These are phyloP conservation scores for Sitobion miscanthi DNA, from an alignment of 1,140 invertebrate genomes.

Conservation along the genomic window DNA sequence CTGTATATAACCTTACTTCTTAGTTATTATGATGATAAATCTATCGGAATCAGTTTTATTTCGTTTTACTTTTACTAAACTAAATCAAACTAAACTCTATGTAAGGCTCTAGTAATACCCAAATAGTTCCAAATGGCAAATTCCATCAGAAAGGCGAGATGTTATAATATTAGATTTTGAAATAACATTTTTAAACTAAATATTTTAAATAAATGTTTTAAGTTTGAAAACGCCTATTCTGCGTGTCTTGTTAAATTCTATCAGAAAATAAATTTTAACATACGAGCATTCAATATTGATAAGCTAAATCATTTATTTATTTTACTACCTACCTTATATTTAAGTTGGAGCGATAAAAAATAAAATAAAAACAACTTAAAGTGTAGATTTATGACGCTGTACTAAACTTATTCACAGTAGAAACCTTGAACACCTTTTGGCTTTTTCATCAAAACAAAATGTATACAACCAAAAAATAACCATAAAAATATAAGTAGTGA, in stretches of 20 bases:
- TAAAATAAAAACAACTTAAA: slow-evolving; percentile 6
- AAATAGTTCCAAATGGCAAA: neutral
- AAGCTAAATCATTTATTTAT: neutral
- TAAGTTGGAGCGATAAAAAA: neutral
- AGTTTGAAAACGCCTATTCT: neutral
- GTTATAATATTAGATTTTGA: neutral
- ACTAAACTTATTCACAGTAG: neutral
- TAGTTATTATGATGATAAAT: neutral
- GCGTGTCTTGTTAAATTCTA: neutral
- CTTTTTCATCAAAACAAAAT: neutral
- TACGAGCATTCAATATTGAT: neutral
- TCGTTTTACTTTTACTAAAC: neutral
- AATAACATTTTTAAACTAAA: neutral
- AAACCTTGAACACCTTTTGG: slow-evolving; percentile 15
- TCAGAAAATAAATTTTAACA: neutral
- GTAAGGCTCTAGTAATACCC: neutral
- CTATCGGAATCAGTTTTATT: neutral
- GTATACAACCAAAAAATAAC: neutral
- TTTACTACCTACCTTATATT: neutral
- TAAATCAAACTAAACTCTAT: neutral
- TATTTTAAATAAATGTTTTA: neutral
- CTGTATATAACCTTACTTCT: neutral
- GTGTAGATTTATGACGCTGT: slow-evolving; percentile 16
- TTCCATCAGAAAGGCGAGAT: neutral
- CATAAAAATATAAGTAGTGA: slow-evolving; percentile 47